Evolutionary conservation across 1,140 invertebrate genomes (phyloP).

Genomic region (Odontomachus brunneus): DNA sequence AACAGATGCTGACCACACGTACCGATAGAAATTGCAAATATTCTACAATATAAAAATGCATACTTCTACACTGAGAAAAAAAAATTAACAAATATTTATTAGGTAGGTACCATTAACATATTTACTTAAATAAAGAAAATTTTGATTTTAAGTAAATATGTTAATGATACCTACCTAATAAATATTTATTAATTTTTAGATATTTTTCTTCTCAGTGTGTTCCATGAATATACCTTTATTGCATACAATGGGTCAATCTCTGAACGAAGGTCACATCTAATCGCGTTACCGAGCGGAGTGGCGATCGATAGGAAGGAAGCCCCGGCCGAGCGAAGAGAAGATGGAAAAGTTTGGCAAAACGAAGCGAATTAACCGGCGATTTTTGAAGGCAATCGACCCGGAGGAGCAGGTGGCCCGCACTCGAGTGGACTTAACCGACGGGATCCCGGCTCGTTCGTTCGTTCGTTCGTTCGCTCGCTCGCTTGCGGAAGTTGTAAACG

Average conservation of each 20-base stretch:
- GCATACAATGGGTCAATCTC: not conserved
- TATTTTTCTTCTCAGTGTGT: too few relatives aligned
- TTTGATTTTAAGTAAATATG: too few relatives aligned
- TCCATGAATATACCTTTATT: not conserved
- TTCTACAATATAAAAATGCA: too few relatives aligned
- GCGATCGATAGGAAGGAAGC: not conserved
- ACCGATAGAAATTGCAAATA: too few relatives aligned
- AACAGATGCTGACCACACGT: too few relatives aligned
- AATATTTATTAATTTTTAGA: too few relatives aligned
- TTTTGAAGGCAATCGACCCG: not conserved
- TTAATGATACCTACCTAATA: too few relatives aligned
- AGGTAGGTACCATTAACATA: too few relatives aligned
- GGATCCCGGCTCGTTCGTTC: not conserved
- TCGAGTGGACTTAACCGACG: constrained; percentile 15
- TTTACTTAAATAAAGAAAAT: too few relatives aligned
- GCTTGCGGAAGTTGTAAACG: constrained; percentile 22
- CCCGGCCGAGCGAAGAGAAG: not conserved
- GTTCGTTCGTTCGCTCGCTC: not conserved
- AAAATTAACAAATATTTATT: too few relatives aligned
- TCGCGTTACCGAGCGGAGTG: not conserved
- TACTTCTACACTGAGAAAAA: too few relatives aligned
- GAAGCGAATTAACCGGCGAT: constrained; percentile 14
- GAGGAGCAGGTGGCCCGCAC: constrained; percentile 38
- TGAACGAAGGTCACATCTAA: not conserved
- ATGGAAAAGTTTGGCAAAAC: not conserved